Evolutionary conservation across 2,888 invertebrate genomes (phyloP).

Genomic region (Nomada ruficornis): DNA sequence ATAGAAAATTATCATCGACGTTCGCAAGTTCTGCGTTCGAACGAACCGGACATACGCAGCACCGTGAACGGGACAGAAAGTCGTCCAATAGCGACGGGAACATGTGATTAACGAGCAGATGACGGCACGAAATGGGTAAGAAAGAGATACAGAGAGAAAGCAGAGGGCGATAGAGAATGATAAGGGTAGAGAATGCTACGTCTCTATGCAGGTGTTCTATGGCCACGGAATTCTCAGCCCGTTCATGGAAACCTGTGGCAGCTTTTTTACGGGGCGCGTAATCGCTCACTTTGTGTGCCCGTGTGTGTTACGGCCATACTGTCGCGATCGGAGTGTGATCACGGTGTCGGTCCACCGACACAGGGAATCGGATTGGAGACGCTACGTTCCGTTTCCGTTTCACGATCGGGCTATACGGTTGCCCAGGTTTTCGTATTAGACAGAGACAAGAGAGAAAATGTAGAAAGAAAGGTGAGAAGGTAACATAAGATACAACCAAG

Average conservation of each 20-base stretch:
- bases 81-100: too few relatives aligned
- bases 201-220: background rate
- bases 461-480: background rate
- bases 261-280: conserved; percentile 22
- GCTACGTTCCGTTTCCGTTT: background rate
- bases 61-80: background rate
- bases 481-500: background rate
- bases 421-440: conserved; percentile 30
- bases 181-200: background rate
- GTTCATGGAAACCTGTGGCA: background rate
- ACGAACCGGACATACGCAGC: background rate
- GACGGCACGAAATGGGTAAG: background rate
- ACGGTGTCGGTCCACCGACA: background rate
- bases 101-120: background rate
- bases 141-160: background rate
- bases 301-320: conserved; percentile 32
- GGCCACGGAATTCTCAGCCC: conserved; percentile 5
- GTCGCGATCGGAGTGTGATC: conserved; percentile 6
- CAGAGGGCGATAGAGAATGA: background rate
- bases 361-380: background rate
- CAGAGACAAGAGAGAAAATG: conserved; percentile 17
- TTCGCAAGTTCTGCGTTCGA: background rate
- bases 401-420: conserved; percentile 2
- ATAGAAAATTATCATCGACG: background rate
- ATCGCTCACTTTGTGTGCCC: conserved; percentile 47